A percentile compares a stretch with the other conserved stretches of the same genome.
Evolutionary conservation across 2,888 invertebrate genomes (phyloP).

Genomic region (Melanchra persicariae): DNA sequence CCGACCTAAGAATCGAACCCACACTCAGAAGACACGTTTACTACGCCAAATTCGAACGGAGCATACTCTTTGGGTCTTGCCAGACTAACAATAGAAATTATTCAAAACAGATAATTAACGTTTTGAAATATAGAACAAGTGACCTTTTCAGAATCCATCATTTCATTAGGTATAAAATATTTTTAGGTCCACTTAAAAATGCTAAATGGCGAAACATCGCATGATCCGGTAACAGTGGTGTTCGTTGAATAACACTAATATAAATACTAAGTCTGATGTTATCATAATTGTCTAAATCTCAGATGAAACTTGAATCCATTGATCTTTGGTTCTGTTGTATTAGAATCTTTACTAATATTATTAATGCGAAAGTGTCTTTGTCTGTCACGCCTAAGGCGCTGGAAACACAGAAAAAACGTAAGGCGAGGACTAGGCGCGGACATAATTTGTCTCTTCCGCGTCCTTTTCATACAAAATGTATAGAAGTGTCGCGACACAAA

Average conservation of each 20-base stretch:
- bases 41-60: too few relatives aligned
- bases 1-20: background rate
- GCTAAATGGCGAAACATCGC: background rate
- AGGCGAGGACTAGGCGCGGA: too few relatives aligned
- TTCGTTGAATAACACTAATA: background rate
- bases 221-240: background rate
- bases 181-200: constrained; percentile 9
- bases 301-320: constrained; percentile 3
- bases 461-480: too few relatives aligned
- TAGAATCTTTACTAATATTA: background rate
- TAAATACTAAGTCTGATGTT: constrained; percentile 2
- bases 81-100: background rate
- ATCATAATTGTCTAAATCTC: constrained; percentile 24
- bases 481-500: too few relatives aligned
- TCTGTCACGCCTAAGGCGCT: too few relatives aligned
- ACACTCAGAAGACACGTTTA: background rate
- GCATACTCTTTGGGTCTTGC: background rate
- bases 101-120: background rate
- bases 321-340: background rate
- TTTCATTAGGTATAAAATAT: background rate
- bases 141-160: constrained; percentile 14
- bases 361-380: too few relatives aligned
- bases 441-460: too few relatives aligned
- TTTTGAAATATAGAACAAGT: constrained; percentile 11
- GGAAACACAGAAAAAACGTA: too few relatives aligned